These are phyloP conservation scores for Charina bottae DNA, from an alignment of 2,113 vertebrate species.

Conservation along the genomic window DNA sequence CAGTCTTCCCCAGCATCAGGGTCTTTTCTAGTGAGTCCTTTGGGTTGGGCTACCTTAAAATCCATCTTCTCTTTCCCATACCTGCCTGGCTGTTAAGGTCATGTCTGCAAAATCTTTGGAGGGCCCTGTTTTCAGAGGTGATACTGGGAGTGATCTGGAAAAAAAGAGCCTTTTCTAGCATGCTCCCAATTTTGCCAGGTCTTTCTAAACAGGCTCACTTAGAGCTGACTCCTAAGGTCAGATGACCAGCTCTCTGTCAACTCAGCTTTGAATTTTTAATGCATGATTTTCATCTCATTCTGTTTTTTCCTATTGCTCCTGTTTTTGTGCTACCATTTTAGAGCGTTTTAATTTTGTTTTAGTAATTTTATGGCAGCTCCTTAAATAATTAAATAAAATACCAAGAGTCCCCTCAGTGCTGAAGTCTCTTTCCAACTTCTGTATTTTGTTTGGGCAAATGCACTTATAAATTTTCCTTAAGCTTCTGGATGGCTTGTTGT, in stretches of 20 bases:
- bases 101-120: neutral
- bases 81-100: neutral
- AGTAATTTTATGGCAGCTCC: neutral
- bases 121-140: neutral
- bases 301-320: neutral
- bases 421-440: neutral
- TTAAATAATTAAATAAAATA: conserved; percentile 4
- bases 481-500: neutral
- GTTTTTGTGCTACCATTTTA: neutral
- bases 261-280: neutral
- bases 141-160: neutral
- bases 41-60: neutral
- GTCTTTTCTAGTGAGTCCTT: too few relatives aligned
- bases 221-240: neutral
- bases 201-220: neutral
- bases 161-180: neutral
- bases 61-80: neutral
- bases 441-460: neutral
- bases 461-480: neutral
- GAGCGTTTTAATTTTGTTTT: neutral
- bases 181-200: neutral
- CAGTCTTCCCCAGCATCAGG: too few relatives aligned
- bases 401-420: neutral
- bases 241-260: neutral
- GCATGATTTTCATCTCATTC: neutral